Evolutionary conservation across 2,797 vertebrate species (phyloP), one percentile per base, ranked within the genome.

Genomic region (Nannoperca obscura): DNA sequence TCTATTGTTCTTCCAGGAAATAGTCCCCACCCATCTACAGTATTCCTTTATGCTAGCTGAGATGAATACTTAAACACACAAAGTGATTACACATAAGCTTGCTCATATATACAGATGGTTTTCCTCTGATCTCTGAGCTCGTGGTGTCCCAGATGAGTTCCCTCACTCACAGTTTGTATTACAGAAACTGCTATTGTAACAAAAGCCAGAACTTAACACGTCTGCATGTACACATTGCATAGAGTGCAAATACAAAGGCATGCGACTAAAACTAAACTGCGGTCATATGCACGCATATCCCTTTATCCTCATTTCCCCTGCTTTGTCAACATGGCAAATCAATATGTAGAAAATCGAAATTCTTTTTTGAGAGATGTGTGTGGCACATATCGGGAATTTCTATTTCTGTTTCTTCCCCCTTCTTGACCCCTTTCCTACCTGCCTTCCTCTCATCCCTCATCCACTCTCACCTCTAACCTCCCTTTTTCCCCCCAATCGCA

Each of bases 21-120:
- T 61, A 44, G 67, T 58, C 63, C 61, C 27, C 63, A 64, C 63
- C 81, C 77, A 83, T 88, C 82, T 79, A 40, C 65, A 66, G 59
- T 53, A 55, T 77, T 89, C 86, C 82, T 78, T 75, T 53, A 24
- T 68, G 83, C 71, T 63, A 62, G 76, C 84, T 67, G 74, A 83
- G 79, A 81, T 57, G 88, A 89, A 91, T 76, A 82, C 86, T 81
- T 83, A 86, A 89, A 88, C 85, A 91, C 82, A 86, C 89, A 88
- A 60, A 71, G 83, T 22, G 76, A 93, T 92, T 86, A 86, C 50
- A 66, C 84, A 69, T 86, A 87, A 89, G 88, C 91, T 89, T 86
- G 61, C 85, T 83, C 85, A 82, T 90, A 91, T 88, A 89, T 89
- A 90, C 89, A 88, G 86, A 91, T 82, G 90, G 77, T 78, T 91